phyloP scores from a whole-genome alignment of 2,797 vertebrate species.

The Phataginus tricuspis region DNA sequence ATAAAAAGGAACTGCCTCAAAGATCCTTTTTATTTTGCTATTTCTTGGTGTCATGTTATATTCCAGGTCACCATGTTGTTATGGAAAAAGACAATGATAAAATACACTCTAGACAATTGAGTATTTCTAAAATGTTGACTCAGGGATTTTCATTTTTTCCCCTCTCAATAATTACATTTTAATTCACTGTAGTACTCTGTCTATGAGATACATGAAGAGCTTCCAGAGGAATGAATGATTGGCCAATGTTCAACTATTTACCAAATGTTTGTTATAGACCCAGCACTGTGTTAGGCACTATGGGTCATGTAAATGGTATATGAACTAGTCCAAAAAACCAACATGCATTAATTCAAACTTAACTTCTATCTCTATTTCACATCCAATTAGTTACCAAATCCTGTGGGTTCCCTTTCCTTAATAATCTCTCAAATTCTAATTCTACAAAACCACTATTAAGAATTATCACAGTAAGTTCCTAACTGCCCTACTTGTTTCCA shows the following conservation, averaged over 20 bases:
- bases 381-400: neutral
- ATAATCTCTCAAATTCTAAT: neutral
- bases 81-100: slow-evolving; percentile 78
- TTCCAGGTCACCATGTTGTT: slow-evolving; percentile 68
- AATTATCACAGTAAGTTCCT: neutral
- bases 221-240: neutral
- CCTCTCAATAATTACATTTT: slow-evolving; percentile 9
- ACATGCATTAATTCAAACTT: neutral
- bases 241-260: neutral
- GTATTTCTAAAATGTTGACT: slow-evolving; percentile 71
- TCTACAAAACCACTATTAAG: neutral
- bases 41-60: slow-evolving; percentile 79
- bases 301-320: neutral
- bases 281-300: neutral
- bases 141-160: neutral
- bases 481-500: neutral
- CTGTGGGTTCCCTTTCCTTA: neutral
- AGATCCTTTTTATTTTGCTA: slow-evolving; percentile 78
- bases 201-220: neutral
- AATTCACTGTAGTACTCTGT: neutral
- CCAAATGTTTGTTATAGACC: neutral
- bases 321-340: neutral
- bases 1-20: slow-evolving; percentile 87
- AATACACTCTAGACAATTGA: slow-evolving; percentile 66
- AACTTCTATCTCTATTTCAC: neutral